Base-by-base conservation (phyloP, 2,797 vertebrate genomes). In the Antennarius maculatus region DNA sequence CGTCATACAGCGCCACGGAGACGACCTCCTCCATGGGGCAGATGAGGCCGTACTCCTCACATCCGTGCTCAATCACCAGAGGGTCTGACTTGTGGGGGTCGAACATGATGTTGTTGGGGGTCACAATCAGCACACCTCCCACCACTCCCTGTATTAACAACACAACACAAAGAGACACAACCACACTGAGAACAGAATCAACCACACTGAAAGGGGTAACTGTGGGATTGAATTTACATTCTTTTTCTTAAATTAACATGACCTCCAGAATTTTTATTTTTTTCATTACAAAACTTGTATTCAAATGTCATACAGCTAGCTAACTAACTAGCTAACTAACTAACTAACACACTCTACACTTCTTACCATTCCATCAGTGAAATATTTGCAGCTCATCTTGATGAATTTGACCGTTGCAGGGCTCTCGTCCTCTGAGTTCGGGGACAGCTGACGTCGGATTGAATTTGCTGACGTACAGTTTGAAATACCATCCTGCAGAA, bases 41-140 rank as follows among this genome's bases (percentile, higher is more conserved):
- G 85, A 99, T 97, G 49, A 99, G 95, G 45, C 98, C 98, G 4
- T 99, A 99, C 73, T 99, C 97, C 88, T 99, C 97, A 69, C 97
- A 99, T 57, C 98, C 98, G 18, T 98, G 95, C 86, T 99, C 98
- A 60, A 99, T 99, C 49, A 99, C 97, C 88, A 99, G 87, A 5
- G 98, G 97, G 89, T 99, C 97, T 0, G 97, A 99, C 75, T 99
- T 99, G 86, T 99, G 97, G 6, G 98, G 98, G 89, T 99, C 98
- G 65, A 99, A 99, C 97, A 99, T 99, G 87, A 99, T 97, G 88
- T 97, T 99, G 90, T 99, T 99, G 51, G 98, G 98, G 0, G 98
- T 99, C 74, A 99, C 96, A n/a, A 99, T 97, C 93, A 99, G 95
- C 71, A 99, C 97, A 1, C 98, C 98, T 17, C 97, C 97, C 10